A percentile compares a stretch with the other conserved stretches of the same genome.
Evolutionary conservation across 1,140 invertebrate species (phyloP).

Genomic region (Plutomurus gul): DNA sequence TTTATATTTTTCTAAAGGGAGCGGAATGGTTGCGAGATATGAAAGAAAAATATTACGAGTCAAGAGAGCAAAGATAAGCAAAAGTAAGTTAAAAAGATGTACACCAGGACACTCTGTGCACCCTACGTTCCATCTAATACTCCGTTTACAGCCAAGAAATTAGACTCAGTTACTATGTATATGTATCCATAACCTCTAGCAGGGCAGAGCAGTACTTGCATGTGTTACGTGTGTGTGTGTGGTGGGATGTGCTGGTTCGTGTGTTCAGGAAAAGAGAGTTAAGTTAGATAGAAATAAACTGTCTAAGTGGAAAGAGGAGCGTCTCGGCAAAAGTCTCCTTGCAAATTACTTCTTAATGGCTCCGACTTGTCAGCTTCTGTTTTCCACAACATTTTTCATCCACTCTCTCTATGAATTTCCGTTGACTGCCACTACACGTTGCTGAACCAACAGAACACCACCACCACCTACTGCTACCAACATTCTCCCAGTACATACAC

Average conservation of each 20-base stretch:
- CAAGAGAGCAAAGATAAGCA: slow-evolving; percentile 1
- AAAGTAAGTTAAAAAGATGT: not conserved
- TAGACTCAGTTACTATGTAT: too few relatives aligned
- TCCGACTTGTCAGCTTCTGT: slow-evolving; percentile 30
- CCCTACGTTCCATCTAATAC: too few relatives aligned
- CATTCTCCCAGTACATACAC: not conserved
- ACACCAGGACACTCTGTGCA: not conserved
- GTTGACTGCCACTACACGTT: not conserved
- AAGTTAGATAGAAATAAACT: slow-evolving; percentile 23
- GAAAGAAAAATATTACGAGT: slow-evolving; percentile 22
- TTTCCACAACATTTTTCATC: slow-evolving; percentile 27
- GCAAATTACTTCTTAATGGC: slow-evolving; percentile 35
- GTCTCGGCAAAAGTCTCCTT: slow-evolving; percentile 26
- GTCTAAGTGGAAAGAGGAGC: slow-evolving; percentile 20
- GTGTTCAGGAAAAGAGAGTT: not conserved
- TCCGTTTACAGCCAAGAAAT: too few relatives aligned
- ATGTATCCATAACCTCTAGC: too few relatives aligned
- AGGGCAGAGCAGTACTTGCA: too few relatives aligned
- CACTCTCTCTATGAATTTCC: slow-evolving; percentile 15
- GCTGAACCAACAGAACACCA: too few relatives aligned
- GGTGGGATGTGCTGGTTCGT: not conserved
- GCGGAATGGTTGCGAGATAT: slow-evolving; percentile 1
- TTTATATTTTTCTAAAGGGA: slow-evolving; percentile 7
- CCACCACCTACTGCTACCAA: not conserved
- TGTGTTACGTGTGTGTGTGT: too few relatives aligned